Base-by-base conservation (phyloP, 1,140 invertebrate genomes). In the Ooceraea biroi region DNA sequence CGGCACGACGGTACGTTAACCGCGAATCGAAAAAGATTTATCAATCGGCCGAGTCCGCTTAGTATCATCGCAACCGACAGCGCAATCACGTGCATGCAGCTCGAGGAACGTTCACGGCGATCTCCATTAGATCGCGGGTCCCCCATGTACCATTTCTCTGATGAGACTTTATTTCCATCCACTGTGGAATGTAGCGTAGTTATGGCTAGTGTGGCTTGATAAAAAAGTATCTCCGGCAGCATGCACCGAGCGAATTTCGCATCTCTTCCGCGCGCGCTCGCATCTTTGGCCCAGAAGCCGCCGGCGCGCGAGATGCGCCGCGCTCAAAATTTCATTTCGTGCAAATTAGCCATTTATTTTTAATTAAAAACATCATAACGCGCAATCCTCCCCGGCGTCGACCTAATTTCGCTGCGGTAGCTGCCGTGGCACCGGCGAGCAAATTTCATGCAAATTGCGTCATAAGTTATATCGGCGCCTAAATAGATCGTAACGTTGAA, bases 1-100 rank as follows among this genome's bases (percentile, higher is more conserved):
- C 30, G 58, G 25, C 44, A 52, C 48, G 50, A 30, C n/a, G 65
- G 46, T 66, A 82, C 68, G 46, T 52, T 74, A 63, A 87, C 82
- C 85, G 82, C 61, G 69, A 87, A 78, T 84, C 66, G 46, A 41
- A 52, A 50, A 8, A 65, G 63, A 86, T 72, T 46, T 55, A 71
- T 65, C 71, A 36, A 72, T 77, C 57, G 46, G 52, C 36, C 36
- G 4, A n/a, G 36, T 55, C 44, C 71, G 17, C 4, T 14, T n/a
- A 71, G 44, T 48, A 25, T 57, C 63, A 50, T 46, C 66, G 52
- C 46, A 4, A 82, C 25, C 52, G 69, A 55, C 48, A 52, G 12
- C 12, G 14, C 44, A 44, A 52, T 72, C 76, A 57, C 50, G 22
- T 27, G 22, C 44, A 50, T 25, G 12, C 48, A 12, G 36, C 36